phyloP scores from a whole-genome alignment of 1,140 invertebrate genomes.

The Panonychus citri region DNA sequence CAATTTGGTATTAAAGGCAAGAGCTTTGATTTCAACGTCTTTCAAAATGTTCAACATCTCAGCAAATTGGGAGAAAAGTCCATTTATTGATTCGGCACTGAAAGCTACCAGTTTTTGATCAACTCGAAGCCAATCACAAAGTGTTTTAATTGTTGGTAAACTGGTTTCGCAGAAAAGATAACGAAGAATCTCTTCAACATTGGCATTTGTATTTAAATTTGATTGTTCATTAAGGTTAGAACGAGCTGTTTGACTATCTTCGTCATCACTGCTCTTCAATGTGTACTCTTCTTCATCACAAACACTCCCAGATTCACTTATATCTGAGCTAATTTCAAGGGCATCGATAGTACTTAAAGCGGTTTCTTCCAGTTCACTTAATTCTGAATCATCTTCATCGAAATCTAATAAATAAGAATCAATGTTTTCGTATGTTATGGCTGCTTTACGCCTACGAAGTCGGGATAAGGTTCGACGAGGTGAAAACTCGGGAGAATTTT shows the following conservation, averaged over 20 bases:
- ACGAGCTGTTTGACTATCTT: not conserved
- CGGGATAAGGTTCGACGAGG: not conserved
- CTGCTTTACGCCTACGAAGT: slow-evolving; percentile 2
- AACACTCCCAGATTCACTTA: slow-evolving; percentile 1
- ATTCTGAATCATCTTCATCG: slow-evolving; percentile 4
- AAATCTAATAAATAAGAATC: not conserved
- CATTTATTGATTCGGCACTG: not conserved
- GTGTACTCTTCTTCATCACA: not conserved
- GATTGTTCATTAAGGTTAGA: not conserved
- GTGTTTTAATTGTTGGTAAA: not conserved
- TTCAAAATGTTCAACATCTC: not conserved
- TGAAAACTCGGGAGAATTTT: slow-evolving; percentile 1
- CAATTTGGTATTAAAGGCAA: not conserved
- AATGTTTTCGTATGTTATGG: slow-evolving; percentile 1
- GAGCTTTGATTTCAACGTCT: not conserved
- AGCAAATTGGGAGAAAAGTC: not conserved
- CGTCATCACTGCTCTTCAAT: not conserved
- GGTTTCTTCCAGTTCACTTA: slow-evolving; percentile 5
- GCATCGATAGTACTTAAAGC: slow-evolving; percentile 10
- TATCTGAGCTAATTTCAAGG: slow-evolving; percentile 6
- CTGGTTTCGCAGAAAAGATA: not conserved
- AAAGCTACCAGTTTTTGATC: not conserved
- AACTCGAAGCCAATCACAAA: slow-evolving; percentile 1
- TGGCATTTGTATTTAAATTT: not conserved
- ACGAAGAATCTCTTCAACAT: not conserved